These are phyloP conservation scores for Ceratothoa steindachneri DNA, from an alignment of 2,888 invertebrate genomes.

Conservation along the genomic window DNA sequence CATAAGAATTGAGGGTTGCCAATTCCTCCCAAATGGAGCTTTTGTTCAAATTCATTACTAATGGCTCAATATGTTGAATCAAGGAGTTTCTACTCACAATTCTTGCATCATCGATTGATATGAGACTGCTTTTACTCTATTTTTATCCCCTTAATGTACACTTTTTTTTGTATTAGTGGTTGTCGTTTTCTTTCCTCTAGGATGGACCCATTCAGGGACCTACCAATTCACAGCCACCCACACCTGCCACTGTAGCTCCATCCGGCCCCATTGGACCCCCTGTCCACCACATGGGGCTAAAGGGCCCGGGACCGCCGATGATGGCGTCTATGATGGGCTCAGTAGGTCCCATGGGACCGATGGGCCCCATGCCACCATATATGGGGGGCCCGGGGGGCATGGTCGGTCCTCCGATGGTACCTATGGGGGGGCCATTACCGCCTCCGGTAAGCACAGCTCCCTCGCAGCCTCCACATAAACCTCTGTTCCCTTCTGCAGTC, in stretches of 20 bases:
- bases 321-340: slow-evolving; percentile 77
- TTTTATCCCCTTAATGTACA: no score
- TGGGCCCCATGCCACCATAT: slow-evolving; percentile 63
- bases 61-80: no score
- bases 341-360: slow-evolving; percentile 63
- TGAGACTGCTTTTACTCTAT: background rate
- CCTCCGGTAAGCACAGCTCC: slow-evolving; percentile 36
- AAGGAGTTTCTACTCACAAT: no score
- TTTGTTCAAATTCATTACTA: no score
- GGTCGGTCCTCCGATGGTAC: slow-evolving; percentile 61
- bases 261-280: slow-evolving; percentile 28
- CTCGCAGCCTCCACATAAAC: slow-evolving; percentile 58
- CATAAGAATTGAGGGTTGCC: no score
- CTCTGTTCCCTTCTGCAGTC: slow-evolving; percentile 72
- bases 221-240: slow-evolving; percentile 32
- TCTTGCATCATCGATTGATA: no score
- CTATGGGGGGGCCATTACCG: slow-evolving; percentile 38
- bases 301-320: slow-evolving; percentile 54
- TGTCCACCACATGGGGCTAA: slow-evolving; percentile 11
- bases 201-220: slow-evolving; percentile 18
- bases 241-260: slow-evolving; percentile 47
- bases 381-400: slow-evolving; percentile 48
- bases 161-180: background rate
- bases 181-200: background rate
- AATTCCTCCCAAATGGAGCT: no score